Percentiles rank a stretch among this genome's conserved stretches.
Evolutionary conservation across 2,888 invertebrate species (phyloP).

Genomic region (Stenotaenia linearis): DNA sequence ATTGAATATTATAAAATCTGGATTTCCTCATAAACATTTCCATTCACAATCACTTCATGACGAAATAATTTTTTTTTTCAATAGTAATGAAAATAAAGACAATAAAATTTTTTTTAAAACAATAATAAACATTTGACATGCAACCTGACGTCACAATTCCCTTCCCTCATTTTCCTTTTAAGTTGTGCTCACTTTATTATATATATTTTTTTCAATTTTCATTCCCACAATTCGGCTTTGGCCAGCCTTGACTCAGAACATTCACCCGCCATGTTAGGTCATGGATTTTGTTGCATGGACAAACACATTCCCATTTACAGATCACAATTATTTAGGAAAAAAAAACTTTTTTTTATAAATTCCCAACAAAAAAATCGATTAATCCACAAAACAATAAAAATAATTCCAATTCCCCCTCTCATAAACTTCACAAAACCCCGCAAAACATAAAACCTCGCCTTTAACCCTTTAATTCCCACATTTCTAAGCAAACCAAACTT

Average conservation of each 20-base stretch:
- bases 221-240: constrained; percentile 14
- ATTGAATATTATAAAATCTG: too few species aligned
- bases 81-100: neutral
- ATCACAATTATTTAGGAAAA: constrained; percentile 12
- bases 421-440: neutral
- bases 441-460: neutral
- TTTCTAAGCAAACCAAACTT: neutral
- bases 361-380: neutral
- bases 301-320: constrained; percentile 6
- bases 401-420: neutral
- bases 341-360: neutral
- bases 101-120: neutral
- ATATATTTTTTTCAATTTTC: neutral
- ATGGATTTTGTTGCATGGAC: constrained; percentile 15
- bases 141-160: neutral
- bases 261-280: constrained; percentile 19
- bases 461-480: neutral
- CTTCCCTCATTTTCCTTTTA: neutral
- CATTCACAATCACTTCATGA: too few species aligned
- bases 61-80: neutral
- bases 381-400: neutral
- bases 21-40: too few species aligned
- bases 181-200: neutral
- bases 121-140: neutral
- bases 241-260: constrained; percentile 19